A percentile compares a stretch with the other conserved stretches of the same genome.
Conservation (phyloP, 2,113 vertebrate species). For the Dipodomys spectabilis region DNA sequence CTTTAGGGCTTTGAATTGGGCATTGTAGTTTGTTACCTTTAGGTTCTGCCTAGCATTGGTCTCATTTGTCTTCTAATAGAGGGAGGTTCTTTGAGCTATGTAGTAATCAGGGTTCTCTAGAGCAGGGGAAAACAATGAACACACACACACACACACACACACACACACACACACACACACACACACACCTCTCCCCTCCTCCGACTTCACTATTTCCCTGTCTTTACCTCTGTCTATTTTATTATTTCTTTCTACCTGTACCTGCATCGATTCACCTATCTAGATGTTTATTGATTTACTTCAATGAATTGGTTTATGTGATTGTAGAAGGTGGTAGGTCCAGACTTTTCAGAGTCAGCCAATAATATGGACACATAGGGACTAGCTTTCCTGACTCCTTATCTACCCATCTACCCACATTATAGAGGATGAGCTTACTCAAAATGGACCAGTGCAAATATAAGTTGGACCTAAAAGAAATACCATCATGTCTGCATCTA, state of each 20-base stretch:
- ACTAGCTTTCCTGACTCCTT: background rate
- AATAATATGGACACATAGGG: background rate
- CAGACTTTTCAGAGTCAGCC: background rate
- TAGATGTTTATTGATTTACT: background rate
- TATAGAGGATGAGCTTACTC: constrained; percentile 1
- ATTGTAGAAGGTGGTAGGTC: background rate
- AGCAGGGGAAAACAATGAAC: background rate
- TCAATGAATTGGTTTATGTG: background rate
- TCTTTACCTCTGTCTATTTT: background rate
- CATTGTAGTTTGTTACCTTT: too few relatives aligned
- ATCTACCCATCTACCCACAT: background rate
- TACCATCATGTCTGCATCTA: background rate
- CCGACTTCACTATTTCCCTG: too few relatives aligned
- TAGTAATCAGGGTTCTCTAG: background rate
- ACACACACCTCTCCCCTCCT: too few relatives aligned
- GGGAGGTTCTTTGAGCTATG: background rate
- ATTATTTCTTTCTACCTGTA: background rate
- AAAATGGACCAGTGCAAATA: background rate
- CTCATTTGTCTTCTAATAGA: background rate
- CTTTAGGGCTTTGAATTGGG: background rate
- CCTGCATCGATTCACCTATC: too few relatives aligned
- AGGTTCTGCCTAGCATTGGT: background rate
- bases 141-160: too few relatives aligned
- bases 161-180: too few relatives aligned
- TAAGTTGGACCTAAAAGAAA: background rate